Evolutionary conservation across 2,888 invertebrate genomes (phyloP), one percentile per base, ranked within the genome.

Genomic region (Hydraecia micacea): DNA sequence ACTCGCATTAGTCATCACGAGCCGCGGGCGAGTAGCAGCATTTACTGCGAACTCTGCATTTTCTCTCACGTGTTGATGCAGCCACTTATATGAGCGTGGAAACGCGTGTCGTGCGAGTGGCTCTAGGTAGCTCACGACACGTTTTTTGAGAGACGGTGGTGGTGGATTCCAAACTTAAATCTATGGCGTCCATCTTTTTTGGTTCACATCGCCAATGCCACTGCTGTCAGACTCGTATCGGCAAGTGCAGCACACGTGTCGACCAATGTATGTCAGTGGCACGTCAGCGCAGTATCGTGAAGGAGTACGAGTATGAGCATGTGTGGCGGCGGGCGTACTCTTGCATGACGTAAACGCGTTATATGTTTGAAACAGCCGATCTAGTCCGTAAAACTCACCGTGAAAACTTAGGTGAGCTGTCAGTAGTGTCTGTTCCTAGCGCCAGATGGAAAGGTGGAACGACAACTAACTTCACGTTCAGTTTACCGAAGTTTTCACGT

Each of bases 271-370:
- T 58, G 55, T 15, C 25, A 25, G 52, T 25, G 15, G 32, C 25
- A 36, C 69, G 25, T 25, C 6, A 9, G 32, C 15, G 36, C 36
- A 60, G 60, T 60, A 60, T 58, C 18, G n/a, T 7, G 25, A 58
- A 18, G 11, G 18, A n/a, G 36, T 36, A 9, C 36, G 18, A 18
- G n/a, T 18, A 21, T 21, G 60, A 13, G 36, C 18, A 60, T 39
- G 60, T 60, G 60, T n/a, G 36, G 9, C n/a, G 36, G 21, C n/a
- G 36, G 21, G 4, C 36, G n/a, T 39, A 11, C 7, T 60, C 60
- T 21, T 60, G 70, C 70, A 62, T 21, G 70, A 58, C 69, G 58
- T 58, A 58, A 36, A 70, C 70, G 69, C 69, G 60, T 36, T 70
- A 7, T 36, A 11, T 60, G 36, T 60, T 70, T 60, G 36, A n/a